A percentile compares a stretch with the other conserved stretches of the same genome.
phyloP scores from a whole-genome alignment of 2,888 invertebrate genomes.

The Protonemura montana region DNA sequence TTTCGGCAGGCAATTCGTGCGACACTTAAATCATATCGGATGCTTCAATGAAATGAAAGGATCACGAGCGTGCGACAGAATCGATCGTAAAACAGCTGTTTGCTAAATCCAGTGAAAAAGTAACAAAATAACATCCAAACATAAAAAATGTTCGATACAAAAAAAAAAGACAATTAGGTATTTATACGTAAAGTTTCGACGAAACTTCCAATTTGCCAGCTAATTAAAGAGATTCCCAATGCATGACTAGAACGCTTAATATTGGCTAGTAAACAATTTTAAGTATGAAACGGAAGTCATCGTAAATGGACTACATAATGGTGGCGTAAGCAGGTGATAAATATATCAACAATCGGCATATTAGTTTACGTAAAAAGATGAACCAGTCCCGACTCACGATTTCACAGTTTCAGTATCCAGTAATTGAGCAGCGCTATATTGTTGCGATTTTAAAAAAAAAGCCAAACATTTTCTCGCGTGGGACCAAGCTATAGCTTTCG shows the following conservation, averaged over 20 bases:
- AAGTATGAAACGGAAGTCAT: not conserved
- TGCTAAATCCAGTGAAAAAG: not conserved
- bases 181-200: not conserved
- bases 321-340: not conserved
- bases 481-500: not conserved
- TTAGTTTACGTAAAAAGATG: not conserved
- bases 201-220: not conserved
- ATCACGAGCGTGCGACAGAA: too few relatives aligned
- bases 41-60: too few relatives aligned
- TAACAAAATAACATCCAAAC: conserved; percentile 16
- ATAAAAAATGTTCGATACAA: not conserved
- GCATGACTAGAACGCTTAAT: conserved; percentile 37
- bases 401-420: conserved; percentile 16
- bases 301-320: not conserved
- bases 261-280: conserved; percentile 24
- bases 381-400: not conserved
- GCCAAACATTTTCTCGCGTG: not conserved
- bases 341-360: not conserved
- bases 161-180: not conserved
- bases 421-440: conserved; percentile 27
- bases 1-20: not conserved
- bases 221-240: conserved; percentile 34
- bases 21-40: too few relatives aligned
- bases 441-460: conserved; percentile 3
- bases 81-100: too few relatives aligned